phyloP scores from a whole-genome alignment of 2,113 vertebrate species.

The Rhabdornis inornatus region DNA sequence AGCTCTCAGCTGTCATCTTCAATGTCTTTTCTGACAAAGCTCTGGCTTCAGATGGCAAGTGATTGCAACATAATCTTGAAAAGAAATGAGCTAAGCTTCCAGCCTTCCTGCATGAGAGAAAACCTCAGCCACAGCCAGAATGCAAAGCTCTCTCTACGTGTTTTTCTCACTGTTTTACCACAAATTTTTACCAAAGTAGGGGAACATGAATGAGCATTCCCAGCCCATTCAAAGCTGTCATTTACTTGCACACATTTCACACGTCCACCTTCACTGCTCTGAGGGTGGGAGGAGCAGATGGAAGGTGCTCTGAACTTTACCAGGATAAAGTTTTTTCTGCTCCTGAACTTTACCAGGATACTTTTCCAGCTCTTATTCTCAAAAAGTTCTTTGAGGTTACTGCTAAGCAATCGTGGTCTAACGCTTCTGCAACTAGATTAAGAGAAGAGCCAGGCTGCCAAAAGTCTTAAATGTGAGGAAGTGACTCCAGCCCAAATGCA shows the following conservation, averaged over 20 bases:
- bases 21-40: neutral
- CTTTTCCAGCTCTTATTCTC: neutral
- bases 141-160: neutral
- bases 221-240: neutral
- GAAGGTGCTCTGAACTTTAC: neutral
- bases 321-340: neutral
- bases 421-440: neutral
- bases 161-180: neutral
- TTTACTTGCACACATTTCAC: neutral
- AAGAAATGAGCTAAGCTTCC: neutral
- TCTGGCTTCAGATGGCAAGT: neutral
- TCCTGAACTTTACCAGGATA: neutral
- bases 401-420: neutral
- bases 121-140: neutral
- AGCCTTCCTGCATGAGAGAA: neutral
- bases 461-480: neutral
- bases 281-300: neutral
- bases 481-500: neutral
- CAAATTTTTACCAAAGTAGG: neutral
- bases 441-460: neutral
- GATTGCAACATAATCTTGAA: neutral
- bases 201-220: rapidly evolving
- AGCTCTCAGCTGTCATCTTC: neutral
- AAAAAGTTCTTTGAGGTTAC: neutral
- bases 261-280: rapidly evolving